phyloP scores from a whole-genome alignment of 2,113 vertebrate species.

The Herpetotheres cachinnans region DNA sequence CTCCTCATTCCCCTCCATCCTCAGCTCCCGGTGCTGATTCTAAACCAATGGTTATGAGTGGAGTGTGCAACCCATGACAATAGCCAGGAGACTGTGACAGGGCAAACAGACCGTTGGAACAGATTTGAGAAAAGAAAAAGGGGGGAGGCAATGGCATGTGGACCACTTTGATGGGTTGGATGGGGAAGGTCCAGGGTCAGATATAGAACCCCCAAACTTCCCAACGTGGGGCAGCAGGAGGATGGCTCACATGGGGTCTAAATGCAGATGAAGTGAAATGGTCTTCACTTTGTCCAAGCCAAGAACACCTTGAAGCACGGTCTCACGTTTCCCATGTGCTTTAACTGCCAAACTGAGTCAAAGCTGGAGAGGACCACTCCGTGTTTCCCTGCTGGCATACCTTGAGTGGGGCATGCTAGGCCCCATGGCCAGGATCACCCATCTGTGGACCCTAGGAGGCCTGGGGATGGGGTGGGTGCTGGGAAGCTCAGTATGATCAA shows the following conservation, averaged over 20 bases:
- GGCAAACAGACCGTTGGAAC: neutral
- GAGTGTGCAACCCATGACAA: neutral
- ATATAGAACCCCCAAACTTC: neutral
- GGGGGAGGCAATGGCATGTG: neutral
- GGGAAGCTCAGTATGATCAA: neutral
- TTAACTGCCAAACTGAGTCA: neutral
- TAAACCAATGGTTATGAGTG: neutral
- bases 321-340: neutral
- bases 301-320: neutral
- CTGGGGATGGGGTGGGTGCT: neutral
- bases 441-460: neutral
- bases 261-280: neutral
- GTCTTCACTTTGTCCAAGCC: neutral
- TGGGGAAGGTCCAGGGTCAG: neutral
- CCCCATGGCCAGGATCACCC: neutral
- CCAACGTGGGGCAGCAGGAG: neutral
- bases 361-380: neutral
- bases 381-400: neutral
- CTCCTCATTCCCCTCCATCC: neutral
- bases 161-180: neutral
- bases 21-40: neutral
- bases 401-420: neutral
- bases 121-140: neutral
- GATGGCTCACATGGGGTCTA: neutral
- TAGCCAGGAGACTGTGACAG: neutral